Percentiles rank a stretch among this genome's conserved stretches.
These are phyloP conservation scores for Actinostola sp. DNA, from an alignment of 92 coral and sea anemone species.

Conservation along the genomic window DNA sequence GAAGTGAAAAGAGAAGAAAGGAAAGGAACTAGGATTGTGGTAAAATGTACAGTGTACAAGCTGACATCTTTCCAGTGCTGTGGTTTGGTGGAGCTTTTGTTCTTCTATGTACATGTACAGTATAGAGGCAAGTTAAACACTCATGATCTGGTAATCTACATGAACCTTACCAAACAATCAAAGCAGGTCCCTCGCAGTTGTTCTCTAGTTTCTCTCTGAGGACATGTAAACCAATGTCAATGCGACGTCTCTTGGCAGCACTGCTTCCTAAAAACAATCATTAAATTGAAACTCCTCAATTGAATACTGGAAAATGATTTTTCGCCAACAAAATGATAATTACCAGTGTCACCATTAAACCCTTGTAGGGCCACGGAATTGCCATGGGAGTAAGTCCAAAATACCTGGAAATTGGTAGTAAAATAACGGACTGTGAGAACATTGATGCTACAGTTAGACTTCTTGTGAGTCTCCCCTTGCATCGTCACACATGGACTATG, in stretches of 20 bases:
- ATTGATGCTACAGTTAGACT: too few species aligned
- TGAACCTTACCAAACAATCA: conserved; percentile 74
- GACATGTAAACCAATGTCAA: conserved; percentile 81
- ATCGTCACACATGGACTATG: too few species aligned
- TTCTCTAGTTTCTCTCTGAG: conserved; percentile 68
- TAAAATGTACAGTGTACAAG: too few species aligned
- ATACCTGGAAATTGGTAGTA: conserved; percentile 49
- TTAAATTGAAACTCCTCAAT: not conserved
- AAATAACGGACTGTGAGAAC: not conserved
- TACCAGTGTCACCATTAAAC: conserved; percentile 53
- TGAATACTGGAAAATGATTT: not conserved
- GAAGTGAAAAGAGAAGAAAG: too few species aligned
- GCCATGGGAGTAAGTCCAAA: conserved; percentile 55
- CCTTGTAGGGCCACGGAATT: conserved; percentile 32
- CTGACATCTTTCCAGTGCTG: too few species aligned
- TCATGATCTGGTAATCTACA: not conserved
- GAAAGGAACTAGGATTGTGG: too few species aligned
- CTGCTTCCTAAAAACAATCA: conserved; percentile 45
- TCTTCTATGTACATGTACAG: too few species aligned
- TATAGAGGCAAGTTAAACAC: not conserved
- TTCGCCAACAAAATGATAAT: not conserved
- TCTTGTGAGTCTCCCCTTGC: too few species aligned
- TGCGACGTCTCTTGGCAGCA: conserved; percentile 78
- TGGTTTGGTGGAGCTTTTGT: too few species aligned
- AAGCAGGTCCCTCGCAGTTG: conserved; percentile 69